phyloP scores from a whole-genome alignment of 64 coral and sea anemone genomes.

The Stichodactyla helianthus region DNA sequence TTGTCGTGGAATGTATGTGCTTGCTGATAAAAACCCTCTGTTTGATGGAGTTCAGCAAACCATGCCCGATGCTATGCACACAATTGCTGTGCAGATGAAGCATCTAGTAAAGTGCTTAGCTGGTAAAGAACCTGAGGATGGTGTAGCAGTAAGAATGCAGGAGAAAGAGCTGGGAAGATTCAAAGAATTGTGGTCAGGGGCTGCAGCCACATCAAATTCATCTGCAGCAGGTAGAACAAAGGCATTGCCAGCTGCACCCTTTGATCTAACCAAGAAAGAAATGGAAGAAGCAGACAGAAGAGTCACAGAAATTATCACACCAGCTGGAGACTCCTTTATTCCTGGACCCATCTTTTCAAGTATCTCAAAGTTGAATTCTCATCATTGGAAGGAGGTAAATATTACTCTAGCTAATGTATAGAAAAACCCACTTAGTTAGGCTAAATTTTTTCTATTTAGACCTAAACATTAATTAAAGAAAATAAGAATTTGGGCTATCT shows the following conservation, averaged over 20 bases:
- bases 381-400: conserved; percentile 46
- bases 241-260: conserved; percentile 42
- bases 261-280: conserved; percentile 39
- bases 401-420: too few relatives aligned
- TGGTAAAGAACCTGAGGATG: conserved; percentile 53
- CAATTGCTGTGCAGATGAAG: conserved; percentile 42
- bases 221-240: neutral
- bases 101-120: conserved; percentile 35
- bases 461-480: too few relatives aligned
- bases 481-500: too few relatives aligned
- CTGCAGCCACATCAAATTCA: neutral
- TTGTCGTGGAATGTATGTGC: conserved; percentile 30
- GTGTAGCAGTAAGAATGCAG: conserved; percentile 1
- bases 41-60: conserved; percentile 43
- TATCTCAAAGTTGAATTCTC: conserved; percentile 28
- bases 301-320: conserved; percentile 34
- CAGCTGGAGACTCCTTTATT: conserved; percentile 16
- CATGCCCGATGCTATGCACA: conserved; percentile 52
- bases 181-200: conserved; percentile 20
- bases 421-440: too few relatives aligned
- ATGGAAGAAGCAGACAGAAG: conserved; percentile 50
- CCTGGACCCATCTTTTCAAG: conserved; percentile 40
- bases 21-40: conserved; percentile 40
- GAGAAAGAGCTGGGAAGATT: conserved; percentile 38
- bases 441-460: too few relatives aligned